These are phyloP conservation scores for Remorina albescens DNA, from an alignment of 2,797 vertebrate species.

Conservation along the genomic window DNA sequence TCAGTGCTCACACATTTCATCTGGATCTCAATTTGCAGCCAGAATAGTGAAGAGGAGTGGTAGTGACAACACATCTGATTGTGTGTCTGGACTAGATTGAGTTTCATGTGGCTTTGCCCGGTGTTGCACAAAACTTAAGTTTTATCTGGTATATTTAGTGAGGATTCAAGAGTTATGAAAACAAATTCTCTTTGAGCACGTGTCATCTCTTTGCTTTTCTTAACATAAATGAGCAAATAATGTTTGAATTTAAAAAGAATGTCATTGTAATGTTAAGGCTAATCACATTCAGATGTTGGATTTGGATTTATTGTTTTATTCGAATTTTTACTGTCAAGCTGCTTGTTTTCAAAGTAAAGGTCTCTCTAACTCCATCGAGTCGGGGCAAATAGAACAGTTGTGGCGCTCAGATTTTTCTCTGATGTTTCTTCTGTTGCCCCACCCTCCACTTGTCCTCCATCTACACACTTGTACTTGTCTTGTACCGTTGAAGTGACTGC, in stretches of 20 bases:
- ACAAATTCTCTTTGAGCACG: background rate
- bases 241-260: background rate
- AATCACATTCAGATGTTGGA: background rate
- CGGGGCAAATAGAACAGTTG: background rate
- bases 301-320: background rate
- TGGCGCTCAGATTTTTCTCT: background rate
- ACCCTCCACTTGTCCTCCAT: background rate
- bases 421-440: background rate
- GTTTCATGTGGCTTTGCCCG: background rate
- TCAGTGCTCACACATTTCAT: background rate
- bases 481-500: background rate
- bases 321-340: background rate
- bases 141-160: background rate
- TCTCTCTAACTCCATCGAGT: background rate
- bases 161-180: background rate
- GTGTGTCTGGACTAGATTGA: background rate
- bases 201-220: no score
- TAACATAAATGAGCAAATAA: background rate
- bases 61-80: no score
- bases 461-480: background rate
- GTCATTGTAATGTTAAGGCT: no score
- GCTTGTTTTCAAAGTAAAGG: background rate
- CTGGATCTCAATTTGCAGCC: background rate
- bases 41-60: background rate
- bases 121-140: background rate